A percentile compares a stretch with the other conserved stretches of the same genome.
Conservation (phyloP, 2,888 invertebrate species). For the Spatulosminthurus flaviceps region DNA sequence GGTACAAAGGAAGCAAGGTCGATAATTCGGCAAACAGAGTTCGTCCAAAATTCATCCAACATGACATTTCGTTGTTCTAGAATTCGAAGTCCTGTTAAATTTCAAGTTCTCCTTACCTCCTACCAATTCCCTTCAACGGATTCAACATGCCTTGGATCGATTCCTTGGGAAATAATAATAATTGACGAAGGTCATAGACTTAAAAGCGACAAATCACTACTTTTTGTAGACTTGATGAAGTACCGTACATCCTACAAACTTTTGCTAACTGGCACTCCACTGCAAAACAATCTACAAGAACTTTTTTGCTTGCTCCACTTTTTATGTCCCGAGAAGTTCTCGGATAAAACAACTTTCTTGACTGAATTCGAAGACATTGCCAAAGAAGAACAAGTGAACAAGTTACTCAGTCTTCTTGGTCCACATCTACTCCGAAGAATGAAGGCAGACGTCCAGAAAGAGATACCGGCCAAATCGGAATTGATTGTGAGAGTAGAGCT, state of each 20-base stretch:
- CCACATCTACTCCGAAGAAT: slow-evolving; percentile 71
- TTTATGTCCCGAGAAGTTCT: slow-evolving; percentile 70
- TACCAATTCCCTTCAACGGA: slow-evolving; percentile 73
- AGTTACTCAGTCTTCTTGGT: slow-evolving; percentile 71
- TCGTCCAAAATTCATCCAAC: slow-evolving; percentile 67
- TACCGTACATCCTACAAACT: slow-evolving; percentile 69
- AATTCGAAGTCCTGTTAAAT: slow-evolving; percentile 69
- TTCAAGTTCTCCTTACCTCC: slow-evolving; percentile 72
- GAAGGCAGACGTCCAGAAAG: slow-evolving; percentile 72
- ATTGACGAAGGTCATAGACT: slow-evolving; percentile 68
- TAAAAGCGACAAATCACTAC: slow-evolving; percentile 65
- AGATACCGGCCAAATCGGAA: slow-evolving; percentile 72
- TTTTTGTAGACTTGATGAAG: slow-evolving; percentile 69
- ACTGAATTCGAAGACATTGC: slow-evolving; percentile 71
- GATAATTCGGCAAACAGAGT: slow-evolving; percentile 68
- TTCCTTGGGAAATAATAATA: slow-evolving; percentile 72
- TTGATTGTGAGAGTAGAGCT: slow-evolving; percentile 73
- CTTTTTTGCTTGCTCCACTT: slow-evolving; percentile 70
- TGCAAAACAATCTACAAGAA: slow-evolving; percentile 72
- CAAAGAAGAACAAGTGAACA: slow-evolving; percentile 73
- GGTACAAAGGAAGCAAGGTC: slow-evolving; percentile 69
- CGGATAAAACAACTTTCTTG: slow-evolving; percentile 69
- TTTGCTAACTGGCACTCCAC: slow-evolving; percentile 71
- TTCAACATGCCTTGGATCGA: slow-evolving; percentile 69
- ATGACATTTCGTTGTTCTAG: slow-evolving; percentile 55